Evolutionary conservation across 2,113 vertebrate genomes (phyloP).

Genomic region (Toxotes chatareus): DNA sequence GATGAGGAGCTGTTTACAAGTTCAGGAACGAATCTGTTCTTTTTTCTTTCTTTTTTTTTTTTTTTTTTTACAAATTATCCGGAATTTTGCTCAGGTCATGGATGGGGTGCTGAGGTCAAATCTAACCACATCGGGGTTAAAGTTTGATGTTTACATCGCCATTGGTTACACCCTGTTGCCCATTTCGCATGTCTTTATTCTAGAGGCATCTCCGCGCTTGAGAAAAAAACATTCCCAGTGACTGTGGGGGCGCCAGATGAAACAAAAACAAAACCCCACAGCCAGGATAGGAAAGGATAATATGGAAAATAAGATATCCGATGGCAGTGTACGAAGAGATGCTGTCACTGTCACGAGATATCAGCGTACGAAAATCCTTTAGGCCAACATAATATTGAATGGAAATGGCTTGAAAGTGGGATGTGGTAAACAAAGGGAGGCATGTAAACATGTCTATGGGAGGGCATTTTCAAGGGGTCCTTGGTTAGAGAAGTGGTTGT

Average conservation of each 20-base stretch:
- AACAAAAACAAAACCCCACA: constrained; percentile 37
- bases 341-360: not conserved
- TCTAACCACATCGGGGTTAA: not conserved
- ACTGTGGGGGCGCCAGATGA: constrained; percentile 40
- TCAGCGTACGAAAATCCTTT: not conserved
- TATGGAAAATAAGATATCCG: not conserved
- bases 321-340: not conserved
- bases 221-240: constrained; percentile 31
- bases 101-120: constrained; percentile 1
- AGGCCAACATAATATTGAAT: not conserved
- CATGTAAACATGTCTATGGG: constrained; percentile 26
- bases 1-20: constrained; percentile 57
- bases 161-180: not conserved
- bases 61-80: not conserved
- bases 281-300: not conserved
- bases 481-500: not conserved
- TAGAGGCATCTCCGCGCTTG: not conserved
- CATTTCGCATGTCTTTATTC: constrained; percentile 22
- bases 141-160: constrained; percentile 29
- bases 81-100: not conserved
- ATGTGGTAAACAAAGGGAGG: constrained; percentile 50
- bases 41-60: too few relatives aligned
- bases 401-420: not conserved
- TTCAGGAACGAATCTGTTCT: constrained; percentile 8
- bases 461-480: not conserved